phyloP scores from a whole-genome alignment of 1,140 invertebrate genomes.

The Hycleus cichorii region DNA sequence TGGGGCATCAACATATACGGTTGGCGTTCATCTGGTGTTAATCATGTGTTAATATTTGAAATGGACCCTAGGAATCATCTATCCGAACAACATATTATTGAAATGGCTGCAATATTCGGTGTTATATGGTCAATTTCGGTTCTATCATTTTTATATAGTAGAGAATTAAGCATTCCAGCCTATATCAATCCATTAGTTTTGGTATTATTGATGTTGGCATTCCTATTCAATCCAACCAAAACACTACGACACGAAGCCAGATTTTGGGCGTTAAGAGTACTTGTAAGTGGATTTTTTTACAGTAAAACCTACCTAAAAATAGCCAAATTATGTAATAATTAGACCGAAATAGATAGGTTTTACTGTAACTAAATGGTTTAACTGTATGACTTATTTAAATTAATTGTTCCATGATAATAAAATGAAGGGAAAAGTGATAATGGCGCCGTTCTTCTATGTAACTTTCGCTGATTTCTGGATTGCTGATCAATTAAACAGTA shows the following conservation, averaged over 20 bases:
- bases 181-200: slow-evolving; percentile 85
- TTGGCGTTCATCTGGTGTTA: slow-evolving; percentile 97
- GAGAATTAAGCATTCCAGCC: slow-evolving; percentile 79
- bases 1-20: slow-evolving; percentile 97
- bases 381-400: too few species aligned
- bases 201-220: slow-evolving; percentile 78
- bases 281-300: slow-evolving; percentile 49
- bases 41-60: slow-evolving; percentile 99
- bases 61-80: slow-evolving; percentile 95
- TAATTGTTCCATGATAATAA: too few species aligned
- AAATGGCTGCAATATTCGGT: slow-evolving; percentile 89
- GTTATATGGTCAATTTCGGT: slow-evolving; percentile 90
- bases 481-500: slow-evolving; percentile 95
- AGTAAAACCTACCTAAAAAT: too few species aligned
- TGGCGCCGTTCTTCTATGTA: slow-evolving; percentile 92
- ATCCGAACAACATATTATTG: slow-evolving; percentile 94
- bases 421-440: slow-evolving; percentile 68
- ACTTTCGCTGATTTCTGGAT: slow-evolving; percentile 99
- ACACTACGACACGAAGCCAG: slow-evolving; percentile 88
- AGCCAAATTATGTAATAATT: too few species aligned
- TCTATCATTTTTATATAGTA: slow-evolving; percentile 75
- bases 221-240: slow-evolving; percentile 87
- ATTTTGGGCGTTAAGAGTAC: slow-evolving; percentile 72
- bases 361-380: too few species aligned
- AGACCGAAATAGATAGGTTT: too few species aligned